phyloP scores from a whole-genome alignment of 2,113 vertebrate species.

The Capreolus pygargus region DNA sequence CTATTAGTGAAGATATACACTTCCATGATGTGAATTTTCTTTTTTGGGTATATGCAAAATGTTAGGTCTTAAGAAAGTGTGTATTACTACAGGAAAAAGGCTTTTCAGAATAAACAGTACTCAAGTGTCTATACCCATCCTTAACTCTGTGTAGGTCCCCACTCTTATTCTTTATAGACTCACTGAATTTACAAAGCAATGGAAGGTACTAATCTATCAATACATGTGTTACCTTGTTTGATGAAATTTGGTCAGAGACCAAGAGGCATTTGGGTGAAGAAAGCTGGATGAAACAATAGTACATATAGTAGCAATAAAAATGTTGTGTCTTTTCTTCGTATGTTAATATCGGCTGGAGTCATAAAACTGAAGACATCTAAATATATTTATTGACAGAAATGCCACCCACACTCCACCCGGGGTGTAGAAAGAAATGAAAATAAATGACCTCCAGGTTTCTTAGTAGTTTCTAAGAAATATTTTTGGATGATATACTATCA shows the following conservation, averaged over 20 bases:
- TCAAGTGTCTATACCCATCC: neutral
- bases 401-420: neutral
- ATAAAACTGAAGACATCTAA: neutral
- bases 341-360: neutral
- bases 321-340: neutral
- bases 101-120: neutral
- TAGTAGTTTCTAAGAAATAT: slow-evolving; percentile 14
- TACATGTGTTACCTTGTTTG: neutral
- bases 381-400: neutral
- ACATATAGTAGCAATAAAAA: neutral
- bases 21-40: neutral
- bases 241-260: neutral
- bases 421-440: slow-evolving; percentile 1
- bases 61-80: neutral
- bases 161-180: neutral
- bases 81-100: neutral
- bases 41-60: neutral
- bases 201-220: neutral
- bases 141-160: neutral
- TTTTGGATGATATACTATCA: neutral
- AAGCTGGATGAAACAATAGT: neutral
- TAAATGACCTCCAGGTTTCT: neutral
- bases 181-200: neutral
- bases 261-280: neutral
- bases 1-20: neutral